Evolutionary conservation across 2,888 invertebrate species (phyloP).

Genomic region (Trichogramma dendrolimi): DNA sequence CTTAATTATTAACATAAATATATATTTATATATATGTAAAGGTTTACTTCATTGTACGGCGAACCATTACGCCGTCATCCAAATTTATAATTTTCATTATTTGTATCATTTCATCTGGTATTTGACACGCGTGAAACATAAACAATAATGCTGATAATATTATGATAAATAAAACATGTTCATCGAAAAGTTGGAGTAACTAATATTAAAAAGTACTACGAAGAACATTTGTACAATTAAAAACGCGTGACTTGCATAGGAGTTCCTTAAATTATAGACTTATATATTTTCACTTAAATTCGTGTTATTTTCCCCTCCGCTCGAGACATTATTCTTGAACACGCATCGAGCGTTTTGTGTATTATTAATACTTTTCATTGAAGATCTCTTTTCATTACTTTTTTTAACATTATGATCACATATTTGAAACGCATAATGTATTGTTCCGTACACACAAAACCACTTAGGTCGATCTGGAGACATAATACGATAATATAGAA

Average conservation of each 20-base stretch:
- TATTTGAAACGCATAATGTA: too few relatives aligned
- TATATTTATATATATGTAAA: constrained; percentile 38
- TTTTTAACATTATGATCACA: too few relatives aligned
- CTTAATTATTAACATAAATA: constrained; percentile 34
- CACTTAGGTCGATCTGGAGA: too few relatives aligned
- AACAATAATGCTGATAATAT: not conserved
- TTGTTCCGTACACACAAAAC: too few relatives aligned
- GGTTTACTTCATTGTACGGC: constrained; percentile 50
- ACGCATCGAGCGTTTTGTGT: constrained; percentile 1
- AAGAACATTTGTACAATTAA: constrained; percentile 42
- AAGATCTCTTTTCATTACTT: constrained; percentile 1
- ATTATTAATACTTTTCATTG: constrained; percentile 8
- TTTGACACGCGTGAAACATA: constrained; percentile 27
- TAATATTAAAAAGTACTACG: constrained; percentile 40
- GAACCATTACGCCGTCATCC: constrained; percentile 47
- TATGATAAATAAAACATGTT: constrained; percentile 27
- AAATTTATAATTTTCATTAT: constrained; percentile 38
- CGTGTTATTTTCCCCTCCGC: constrained; percentile 19
- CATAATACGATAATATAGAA: too few relatives aligned
- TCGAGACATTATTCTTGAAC: not conserved
- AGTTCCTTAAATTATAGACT: constrained; percentile 14
- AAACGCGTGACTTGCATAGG: constrained; percentile 17
- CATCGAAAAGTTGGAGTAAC: constrained; percentile 37
- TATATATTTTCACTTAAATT: constrained; percentile 16
- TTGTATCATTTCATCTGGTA: constrained; percentile 32